phyloP scores from a whole-genome alignment of 2,113 vertebrate species.

The Rhea americana region DNA sequence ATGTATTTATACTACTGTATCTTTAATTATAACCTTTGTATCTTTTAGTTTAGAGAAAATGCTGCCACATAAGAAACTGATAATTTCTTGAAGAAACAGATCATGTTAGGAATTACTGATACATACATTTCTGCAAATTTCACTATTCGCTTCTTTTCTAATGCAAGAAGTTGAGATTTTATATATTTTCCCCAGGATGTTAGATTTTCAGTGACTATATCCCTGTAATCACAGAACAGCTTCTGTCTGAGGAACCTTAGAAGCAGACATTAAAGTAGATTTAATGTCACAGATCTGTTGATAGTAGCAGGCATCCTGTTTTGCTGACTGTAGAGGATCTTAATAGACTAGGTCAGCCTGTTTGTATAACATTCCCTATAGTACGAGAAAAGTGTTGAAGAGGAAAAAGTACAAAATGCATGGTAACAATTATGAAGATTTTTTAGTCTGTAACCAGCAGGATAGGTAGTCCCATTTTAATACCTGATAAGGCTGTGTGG shows the following conservation, averaged over 20 bases:
- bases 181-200: background rate
- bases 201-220: background rate
- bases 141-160: background rate
- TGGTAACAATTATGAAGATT: background rate
- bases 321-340: background rate
- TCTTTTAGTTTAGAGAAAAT: constrained; percentile 29
- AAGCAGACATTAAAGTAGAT: background rate
- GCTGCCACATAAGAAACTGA: background rate
- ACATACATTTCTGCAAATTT: background rate
- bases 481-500: background rate
- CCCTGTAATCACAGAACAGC: background rate
- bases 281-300: background rate
- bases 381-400: background rate
- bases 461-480: background rate
- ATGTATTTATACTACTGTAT: constrained; percentile 14
- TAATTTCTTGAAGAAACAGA: background rate
- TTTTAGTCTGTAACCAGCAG: background rate
- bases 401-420: background rate
- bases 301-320: background rate
- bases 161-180: background rate
- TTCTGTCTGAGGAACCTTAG: background rate
- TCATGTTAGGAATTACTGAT: background rate
- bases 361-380: background rate
- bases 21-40: background rate
- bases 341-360: background rate